Percentiles rank a stretch among this genome's conserved stretches.
Evolutionary conservation across 2,888 invertebrate genomes (phyloP).

Genomic region (Abscondita cerata): DNA sequence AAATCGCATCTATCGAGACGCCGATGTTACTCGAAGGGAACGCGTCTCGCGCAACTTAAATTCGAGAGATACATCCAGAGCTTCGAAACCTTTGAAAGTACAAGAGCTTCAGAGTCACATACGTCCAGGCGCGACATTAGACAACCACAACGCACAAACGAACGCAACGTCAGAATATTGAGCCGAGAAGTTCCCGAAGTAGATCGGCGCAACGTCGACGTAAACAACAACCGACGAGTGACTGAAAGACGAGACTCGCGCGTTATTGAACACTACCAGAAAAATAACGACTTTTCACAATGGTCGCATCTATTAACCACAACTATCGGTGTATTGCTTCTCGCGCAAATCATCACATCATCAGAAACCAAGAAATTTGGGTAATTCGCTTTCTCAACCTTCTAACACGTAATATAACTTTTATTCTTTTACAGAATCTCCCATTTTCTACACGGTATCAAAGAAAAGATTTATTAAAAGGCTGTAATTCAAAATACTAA

Average conservation of each 20-base stretch:
- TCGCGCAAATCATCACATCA: conserved; percentile 35
- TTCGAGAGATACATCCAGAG: too few relatives aligned
- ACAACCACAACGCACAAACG: not conserved
- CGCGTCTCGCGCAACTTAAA: too few relatives aligned
- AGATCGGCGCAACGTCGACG: not conserved
- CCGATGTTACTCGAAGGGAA: too few relatives aligned
- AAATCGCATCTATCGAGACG: too few relatives aligned
- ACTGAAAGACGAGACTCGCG: not conserved
- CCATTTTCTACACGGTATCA: conserved; percentile 16
- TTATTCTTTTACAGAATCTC: conserved; percentile 17
- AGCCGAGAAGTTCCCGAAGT: not conserved
- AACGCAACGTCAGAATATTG: not conserved
- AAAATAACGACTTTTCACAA: conserved; percentile 3
- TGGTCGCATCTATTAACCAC: conserved; percentile 29
- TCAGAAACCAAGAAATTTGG: conserved; percentile 35
- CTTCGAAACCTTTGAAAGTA: too few relatives aligned
- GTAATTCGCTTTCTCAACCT: too few relatives aligned
- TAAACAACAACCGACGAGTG: conserved; percentile 1
- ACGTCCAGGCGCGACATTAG: not conserved
- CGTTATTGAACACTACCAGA: not conserved
- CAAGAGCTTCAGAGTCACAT: too few relatives aligned
- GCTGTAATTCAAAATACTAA: conserved; percentile 13
- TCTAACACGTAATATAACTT: too few relatives aligned
- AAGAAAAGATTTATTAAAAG: conserved; percentile 30
- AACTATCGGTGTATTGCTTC: conserved; percentile 26